phyloP scores from a whole-genome alignment of 2,888 invertebrate genomes.

The Tetragnatha montana region DNA sequence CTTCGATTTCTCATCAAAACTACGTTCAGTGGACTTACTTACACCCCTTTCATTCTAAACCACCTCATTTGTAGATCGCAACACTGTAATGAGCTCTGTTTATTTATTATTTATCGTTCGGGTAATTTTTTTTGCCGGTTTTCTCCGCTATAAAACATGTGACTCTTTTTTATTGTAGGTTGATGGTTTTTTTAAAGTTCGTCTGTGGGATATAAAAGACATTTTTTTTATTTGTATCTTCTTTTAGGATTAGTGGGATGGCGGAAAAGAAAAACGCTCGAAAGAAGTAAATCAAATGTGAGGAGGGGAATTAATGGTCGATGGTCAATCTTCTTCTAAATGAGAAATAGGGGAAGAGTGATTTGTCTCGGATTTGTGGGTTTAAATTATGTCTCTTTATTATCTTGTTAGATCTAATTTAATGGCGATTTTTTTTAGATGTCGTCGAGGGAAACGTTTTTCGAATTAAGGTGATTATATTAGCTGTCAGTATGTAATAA shows the following conservation, averaged over 20 bases:
- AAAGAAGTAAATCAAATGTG: slow-evolving; percentile 42
- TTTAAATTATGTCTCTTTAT: slow-evolving; percentile 11
- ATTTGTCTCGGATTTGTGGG: slow-evolving; percentile 43
- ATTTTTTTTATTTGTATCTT: slow-evolving; percentile 7
- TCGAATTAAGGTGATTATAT: too few relatives aligned
- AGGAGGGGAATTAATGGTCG: slow-evolving; percentile 53
- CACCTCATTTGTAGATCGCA: slow-evolving; percentile 47
- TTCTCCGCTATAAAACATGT: slow-evolving; percentile 2
- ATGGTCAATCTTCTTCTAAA: slow-evolving; percentile 60
- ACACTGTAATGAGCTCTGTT: slow-evolving; percentile 52
- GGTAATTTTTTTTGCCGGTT: neutral
- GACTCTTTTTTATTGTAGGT: slow-evolving; percentile 29
- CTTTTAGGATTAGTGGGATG: neutral
- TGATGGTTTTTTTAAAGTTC: slow-evolving; percentile 32
- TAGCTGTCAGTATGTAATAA: too few relatives aligned
- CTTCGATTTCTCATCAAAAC: too few relatives aligned
- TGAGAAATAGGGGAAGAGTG: slow-evolving; percentile 42
- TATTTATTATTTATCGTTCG: slow-evolving; percentile 41
- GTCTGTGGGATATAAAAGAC: slow-evolving; percentile 35
- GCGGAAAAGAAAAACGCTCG: neutral
- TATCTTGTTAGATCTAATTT: neutral
- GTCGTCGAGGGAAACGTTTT: too few relatives aligned
- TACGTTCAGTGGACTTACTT: too few relatives aligned
- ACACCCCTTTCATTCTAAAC: too few relatives aligned
- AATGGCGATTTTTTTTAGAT: neutral